phyloP scores from a whole-genome alignment of 2,113 vertebrate genomes.

The Saguinus midas region DNA sequence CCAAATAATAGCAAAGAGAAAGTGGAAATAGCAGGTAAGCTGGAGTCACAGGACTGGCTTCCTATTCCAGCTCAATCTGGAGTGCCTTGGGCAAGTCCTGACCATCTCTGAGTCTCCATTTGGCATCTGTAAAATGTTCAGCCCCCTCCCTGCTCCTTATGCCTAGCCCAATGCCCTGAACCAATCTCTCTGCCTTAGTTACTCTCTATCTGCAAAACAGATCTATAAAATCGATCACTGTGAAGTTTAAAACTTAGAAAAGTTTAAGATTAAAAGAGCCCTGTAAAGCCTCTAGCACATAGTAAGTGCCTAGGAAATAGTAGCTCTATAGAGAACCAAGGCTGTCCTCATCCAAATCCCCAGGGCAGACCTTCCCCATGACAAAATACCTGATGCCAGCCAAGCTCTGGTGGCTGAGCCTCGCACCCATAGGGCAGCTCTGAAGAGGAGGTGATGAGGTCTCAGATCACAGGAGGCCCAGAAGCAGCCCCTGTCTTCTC shows the following conservation, averaged over 20 bases:
- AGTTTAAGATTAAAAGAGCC: background rate
- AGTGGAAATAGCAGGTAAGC: background rate
- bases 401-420: accelerated
- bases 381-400: accelerated
- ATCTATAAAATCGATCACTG: background rate
- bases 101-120: background rate
- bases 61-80: background rate
- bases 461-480: background rate
- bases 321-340: background rate
- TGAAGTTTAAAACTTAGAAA: background rate
- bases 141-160: no score
- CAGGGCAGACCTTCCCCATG: background rate
- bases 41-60: background rate
- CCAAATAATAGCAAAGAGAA: background rate
- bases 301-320: background rate
- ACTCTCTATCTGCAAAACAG: background rate
- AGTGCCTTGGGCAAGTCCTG: background rate
- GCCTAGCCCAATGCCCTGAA: background rate
- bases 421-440: background rate
- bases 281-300: background rate
- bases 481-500: background rate
- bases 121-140: accelerated
- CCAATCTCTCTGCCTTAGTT: background rate
- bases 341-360: background rate
- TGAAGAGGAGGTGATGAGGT: background rate